Conservation (phyloP, 2,888 invertebrate species). For the Escarpia spicata region DNA sequence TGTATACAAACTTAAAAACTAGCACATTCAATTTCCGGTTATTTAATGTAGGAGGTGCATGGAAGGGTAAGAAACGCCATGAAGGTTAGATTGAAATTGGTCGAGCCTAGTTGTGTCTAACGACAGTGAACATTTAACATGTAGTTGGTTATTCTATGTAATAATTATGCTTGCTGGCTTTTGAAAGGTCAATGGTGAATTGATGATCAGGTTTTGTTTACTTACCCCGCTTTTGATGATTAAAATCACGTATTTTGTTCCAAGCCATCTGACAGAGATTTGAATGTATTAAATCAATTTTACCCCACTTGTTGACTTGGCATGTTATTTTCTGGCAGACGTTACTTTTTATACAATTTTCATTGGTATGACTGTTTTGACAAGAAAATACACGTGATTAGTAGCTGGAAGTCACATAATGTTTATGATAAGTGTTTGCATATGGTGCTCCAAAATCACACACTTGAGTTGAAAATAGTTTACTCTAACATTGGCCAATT, state of each 20-base stretch:
- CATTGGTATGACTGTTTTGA: neutral
- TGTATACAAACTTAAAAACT: conserved; percentile 10
- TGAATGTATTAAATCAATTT: neutral
- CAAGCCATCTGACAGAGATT: neutral
- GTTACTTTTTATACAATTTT: neutral
- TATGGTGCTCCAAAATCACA: neutral
- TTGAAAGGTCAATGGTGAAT: conserved; percentile 10
- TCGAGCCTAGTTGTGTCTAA: neutral
- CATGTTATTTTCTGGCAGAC: neutral
- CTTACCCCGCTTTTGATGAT: neutral
- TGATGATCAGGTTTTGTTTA: neutral
- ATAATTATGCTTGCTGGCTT: conserved; percentile 16
- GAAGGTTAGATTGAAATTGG: neutral
- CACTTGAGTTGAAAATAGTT: neutral
- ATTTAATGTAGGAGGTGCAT: neutral
- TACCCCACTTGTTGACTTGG: neutral
- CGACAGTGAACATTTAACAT: conserved; percentile 12
- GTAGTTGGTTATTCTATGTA: neutral
- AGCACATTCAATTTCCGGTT: neutral
- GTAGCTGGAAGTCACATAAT: neutral
- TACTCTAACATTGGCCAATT: neutral
- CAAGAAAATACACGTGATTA: neutral
- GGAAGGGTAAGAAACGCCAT: neutral
- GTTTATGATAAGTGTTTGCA: neutral
- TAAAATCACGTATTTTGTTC: neutral